A percentile compares a stretch with the other conserved stretches of the same genome.
Conservation (phyloP, 2,113 vertebrate genomes). For the Taxidea taxus region DNA sequence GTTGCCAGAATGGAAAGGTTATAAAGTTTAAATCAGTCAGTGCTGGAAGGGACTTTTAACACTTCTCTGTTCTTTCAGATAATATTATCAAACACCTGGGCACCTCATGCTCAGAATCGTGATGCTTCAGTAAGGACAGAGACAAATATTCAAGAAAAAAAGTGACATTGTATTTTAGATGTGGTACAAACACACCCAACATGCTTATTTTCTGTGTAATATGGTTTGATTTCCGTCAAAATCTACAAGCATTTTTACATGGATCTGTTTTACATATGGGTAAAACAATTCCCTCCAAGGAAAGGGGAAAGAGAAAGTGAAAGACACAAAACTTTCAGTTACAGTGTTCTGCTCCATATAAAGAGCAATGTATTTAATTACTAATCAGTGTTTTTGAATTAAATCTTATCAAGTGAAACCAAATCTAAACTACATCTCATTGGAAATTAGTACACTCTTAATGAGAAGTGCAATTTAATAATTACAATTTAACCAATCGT, state of each 20-base stretch:
- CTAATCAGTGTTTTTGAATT: constrained; percentile 61
- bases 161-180: not conserved
- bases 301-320: not conserved
- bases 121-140: not conserved
- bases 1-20: not conserved
- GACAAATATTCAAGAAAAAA: not conserved
- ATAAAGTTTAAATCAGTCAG: constrained; percentile 15
- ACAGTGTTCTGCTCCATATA: constrained; percentile 18
- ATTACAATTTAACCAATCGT: constrained; percentile 61
- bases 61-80: not conserved
- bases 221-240: not conserved
- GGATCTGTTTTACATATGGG: not conserved
- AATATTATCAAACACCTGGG: not conserved
- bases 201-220: not conserved
- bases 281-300: not conserved
- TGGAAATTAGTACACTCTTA: constrained; percentile 43
- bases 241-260: not conserved
- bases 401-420: constrained; percentile 63
- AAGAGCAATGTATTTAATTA: constrained; percentile 62
- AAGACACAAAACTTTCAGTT: constrained; percentile 30
- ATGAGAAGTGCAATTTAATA: constrained; percentile 61
- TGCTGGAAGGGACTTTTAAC: not conserved
- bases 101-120: not conserved
- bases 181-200: not conserved
- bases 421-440: constrained; percentile 61